Conservation (phyloP, 2,113 vertebrate species). For the Pseudopodoces humilis region DNA sequence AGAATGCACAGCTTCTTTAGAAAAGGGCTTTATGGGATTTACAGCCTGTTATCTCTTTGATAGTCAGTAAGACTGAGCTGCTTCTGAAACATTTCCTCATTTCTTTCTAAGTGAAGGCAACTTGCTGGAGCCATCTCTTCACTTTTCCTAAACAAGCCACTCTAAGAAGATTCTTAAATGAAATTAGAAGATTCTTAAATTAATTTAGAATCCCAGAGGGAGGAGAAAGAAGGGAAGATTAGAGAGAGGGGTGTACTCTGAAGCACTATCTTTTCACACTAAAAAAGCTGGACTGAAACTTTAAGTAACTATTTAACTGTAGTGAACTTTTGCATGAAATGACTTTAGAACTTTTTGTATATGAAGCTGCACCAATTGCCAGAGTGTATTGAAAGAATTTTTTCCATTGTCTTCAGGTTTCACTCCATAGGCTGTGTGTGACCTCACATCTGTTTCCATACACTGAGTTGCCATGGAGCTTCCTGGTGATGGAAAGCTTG, state of each 20-base stretch:
- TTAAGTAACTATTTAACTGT: not conserved
- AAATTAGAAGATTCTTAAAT: not conserved
- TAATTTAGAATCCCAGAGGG: not conserved
- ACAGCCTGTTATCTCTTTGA: not conserved
- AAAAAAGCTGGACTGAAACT: not conserved
- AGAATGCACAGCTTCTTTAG: not conserved
- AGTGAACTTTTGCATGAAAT: not conserved
- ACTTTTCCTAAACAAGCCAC: not conserved
- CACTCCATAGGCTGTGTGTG: not conserved
- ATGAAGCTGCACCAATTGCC: not conserved
- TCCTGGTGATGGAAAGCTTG: not conserved
- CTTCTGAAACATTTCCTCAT: not conserved
- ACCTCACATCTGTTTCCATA: slow-evolving; percentile 36
- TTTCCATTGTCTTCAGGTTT: slow-evolving; percentile 45
- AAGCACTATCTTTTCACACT: not conserved
- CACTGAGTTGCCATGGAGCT: slow-evolving; percentile 3
- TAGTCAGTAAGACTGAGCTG: not conserved
- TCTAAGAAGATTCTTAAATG: not conserved
- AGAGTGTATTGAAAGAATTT: not conserved
- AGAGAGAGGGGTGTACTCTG: not conserved
- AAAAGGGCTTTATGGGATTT: not conserved
- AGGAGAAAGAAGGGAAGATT: not conserved
- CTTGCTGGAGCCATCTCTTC: not conserved
- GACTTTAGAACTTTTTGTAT: not conserved
- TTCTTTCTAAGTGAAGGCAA: not conserved